A percentile compares a stretch with the other conserved stretches of the same genome.
These are phyloP conservation scores for Abramis brama DNA, from an alignment of 2,113 vertebrate species.

Conservation along the genomic window DNA sequence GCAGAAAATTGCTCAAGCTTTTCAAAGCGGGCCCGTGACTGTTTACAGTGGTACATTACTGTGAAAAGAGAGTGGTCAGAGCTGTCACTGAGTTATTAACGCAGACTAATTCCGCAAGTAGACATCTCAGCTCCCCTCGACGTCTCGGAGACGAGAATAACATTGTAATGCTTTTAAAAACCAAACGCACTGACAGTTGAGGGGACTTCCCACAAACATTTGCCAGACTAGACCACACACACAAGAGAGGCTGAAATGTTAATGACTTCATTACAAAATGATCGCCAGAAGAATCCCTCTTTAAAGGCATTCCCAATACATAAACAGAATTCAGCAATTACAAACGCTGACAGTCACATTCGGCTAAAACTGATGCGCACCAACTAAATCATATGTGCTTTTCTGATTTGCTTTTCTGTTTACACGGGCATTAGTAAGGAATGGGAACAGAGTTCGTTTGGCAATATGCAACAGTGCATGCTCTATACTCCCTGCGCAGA, in stretches of 20 bases:
- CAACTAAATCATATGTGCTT: background rate
- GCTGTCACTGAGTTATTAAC: constrained; percentile 57
- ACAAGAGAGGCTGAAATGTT: constrained; percentile 39
- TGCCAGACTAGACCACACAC: constrained; percentile 49
- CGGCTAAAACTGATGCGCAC: background rate
- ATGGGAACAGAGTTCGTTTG: constrained; percentile 31
- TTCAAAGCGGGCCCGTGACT: constrained; percentile 57
- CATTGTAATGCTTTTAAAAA: constrained; percentile 52
- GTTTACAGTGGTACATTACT: constrained; percentile 64
- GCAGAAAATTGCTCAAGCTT: constrained; percentile 59
- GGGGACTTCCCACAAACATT: constrained; percentile 47
- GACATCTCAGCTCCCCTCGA: constrained; percentile 47
- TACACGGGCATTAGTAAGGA: constrained; percentile 30
- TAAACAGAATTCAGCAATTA: constrained; percentile 15
- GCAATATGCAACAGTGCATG: constrained; percentile 26
- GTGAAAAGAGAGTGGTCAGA: constrained; percentile 49
- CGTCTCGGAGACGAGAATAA: constrained; percentile 37
- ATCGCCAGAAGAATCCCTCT: constrained; percentile 19
- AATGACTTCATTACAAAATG: constrained; percentile 35
- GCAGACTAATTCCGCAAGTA: constrained; percentile 53
- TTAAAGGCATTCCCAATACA: constrained; percentile 34
- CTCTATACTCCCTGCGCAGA: constrained; percentile 11
- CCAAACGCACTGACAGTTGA: constrained; percentile 35
- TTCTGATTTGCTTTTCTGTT: constrained; percentile 41
- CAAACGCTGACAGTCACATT: constrained; percentile 6